Evolutionary conservation across 2,113 vertebrate genomes (phyloP).

Genomic region (Psittacus erithacus): DNA sequence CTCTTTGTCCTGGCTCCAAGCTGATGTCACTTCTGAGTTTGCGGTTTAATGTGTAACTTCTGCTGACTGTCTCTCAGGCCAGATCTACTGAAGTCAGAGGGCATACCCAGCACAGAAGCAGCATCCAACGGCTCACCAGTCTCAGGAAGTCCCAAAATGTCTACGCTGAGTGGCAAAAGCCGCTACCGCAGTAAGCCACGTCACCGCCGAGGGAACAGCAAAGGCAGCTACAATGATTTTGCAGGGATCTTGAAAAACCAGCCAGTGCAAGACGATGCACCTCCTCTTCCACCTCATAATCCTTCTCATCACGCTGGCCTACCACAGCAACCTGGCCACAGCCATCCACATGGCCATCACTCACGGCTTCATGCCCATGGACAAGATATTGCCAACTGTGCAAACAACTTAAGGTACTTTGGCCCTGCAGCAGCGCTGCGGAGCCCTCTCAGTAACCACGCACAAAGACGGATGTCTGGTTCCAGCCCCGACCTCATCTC

Average conservation of each 20-base stretch:
- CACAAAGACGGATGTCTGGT: constrained; percentile 86
- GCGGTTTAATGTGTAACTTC: background rate
- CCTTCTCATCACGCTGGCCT: constrained; percentile 20
- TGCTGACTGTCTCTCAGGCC: constrained; percentile 78
- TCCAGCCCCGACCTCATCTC: constrained; percentile 94
- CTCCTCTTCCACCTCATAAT: constrained; percentile 48
- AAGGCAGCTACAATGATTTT: constrained; percentile 94
- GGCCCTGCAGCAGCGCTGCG: constrained; percentile 92
- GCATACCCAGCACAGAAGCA: constrained; percentile 86
- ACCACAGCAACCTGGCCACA: constrained; percentile 57
- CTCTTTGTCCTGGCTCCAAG: background rate
- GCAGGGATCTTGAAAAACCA: constrained; percentile 82
- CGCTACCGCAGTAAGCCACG: constrained; percentile 94
- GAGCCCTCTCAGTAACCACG: constrained; percentile 93
- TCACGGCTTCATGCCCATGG: constrained; percentile 80
- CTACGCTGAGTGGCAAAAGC: constrained; percentile 86
- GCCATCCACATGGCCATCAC: constrained; percentile 59
- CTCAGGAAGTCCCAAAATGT: constrained; percentile 92
- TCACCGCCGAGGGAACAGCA: constrained; percentile 93
- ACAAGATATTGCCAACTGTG: constrained; percentile 89
- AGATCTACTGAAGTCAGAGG: constrained; percentile 91
- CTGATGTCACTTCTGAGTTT: background rate
- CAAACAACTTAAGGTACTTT: constrained; percentile 95
- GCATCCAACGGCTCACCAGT: constrained; percentile 85
- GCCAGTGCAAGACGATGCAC: constrained; percentile 69